These are phyloP conservation scores for Nothoprocta pentlandii DNA, from an alignment of 2,113 vertebrate species.

Conservation along the genomic window DNA sequence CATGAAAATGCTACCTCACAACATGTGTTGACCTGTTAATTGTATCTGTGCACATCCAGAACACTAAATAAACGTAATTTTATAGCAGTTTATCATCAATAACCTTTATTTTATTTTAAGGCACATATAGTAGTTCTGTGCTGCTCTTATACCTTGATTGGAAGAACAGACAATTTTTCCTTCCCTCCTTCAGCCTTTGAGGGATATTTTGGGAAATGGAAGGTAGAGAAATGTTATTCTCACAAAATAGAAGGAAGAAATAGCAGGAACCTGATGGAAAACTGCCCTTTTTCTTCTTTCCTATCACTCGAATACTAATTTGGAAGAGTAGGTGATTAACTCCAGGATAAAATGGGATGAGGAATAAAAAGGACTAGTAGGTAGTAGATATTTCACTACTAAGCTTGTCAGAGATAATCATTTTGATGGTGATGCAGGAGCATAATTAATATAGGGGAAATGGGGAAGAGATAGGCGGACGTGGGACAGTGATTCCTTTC, in stretches of 20 bases:
- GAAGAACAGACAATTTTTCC: neutral
- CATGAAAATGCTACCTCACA: neutral
- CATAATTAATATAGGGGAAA: neutral
- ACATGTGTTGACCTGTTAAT: neutral
- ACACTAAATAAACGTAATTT: neutral
- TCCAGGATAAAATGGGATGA: neutral
- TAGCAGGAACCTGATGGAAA: neutral
- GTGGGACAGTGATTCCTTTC: neutral
- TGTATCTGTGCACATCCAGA: neutral
- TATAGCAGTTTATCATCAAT: neutral
- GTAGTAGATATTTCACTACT: neutral
- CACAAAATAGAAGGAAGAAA: neutral
- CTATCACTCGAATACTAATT: neutral
- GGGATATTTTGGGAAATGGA: neutral
- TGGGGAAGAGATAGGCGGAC: neutral
- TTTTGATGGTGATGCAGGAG: neutral
- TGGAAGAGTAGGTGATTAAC: neutral
- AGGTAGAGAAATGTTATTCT: conserved; percentile 14
- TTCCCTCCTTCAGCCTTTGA: neutral
- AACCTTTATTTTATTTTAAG: neutral
- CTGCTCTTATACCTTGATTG: neutral
- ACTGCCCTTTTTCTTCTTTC: neutral
- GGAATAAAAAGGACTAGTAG: neutral
- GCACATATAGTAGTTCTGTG: neutral
- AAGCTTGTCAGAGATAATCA: fast-evolving